Base-by-base conservation (phyloP, 1,140 invertebrate genomes). In the Drosophila lini region DNA sequence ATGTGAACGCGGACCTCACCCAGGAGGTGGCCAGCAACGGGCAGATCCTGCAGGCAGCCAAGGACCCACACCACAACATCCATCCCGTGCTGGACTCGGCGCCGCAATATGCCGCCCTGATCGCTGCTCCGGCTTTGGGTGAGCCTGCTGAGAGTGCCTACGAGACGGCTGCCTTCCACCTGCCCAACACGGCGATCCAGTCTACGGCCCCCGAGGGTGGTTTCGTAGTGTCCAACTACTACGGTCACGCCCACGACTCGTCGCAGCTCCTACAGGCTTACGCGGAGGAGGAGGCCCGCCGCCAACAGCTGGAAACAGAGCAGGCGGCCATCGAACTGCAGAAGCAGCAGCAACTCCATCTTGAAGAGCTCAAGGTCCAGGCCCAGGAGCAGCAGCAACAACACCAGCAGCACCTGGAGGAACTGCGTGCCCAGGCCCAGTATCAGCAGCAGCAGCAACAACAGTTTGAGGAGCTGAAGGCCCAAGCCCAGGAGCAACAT, bases 1-100 rank as follows among this genome's bases (percentile, higher is more conserved):
- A 91, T 44, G 78, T 88, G 3, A 90, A 90, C 25, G 81, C 81
- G 3, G 91, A 92, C 45, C 73, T 92, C 13, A 92, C 91, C 7
- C 91, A 92, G 55, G 83, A 91, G 52, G 91, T 92, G 16, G 91
- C 91, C 28, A 92, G 91, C 70, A 89, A 92, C 25, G 91, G 91
- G 0, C 91, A 92, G 60, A 92, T 92, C 16, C 56, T 92, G 25
- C 84, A 92, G 55, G 90, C 91, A 5, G 91, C 90, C 50, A 91
- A 92, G 65, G 90, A 92, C 78, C 81, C 83, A 2, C 81, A 90
- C 42, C 79, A 91, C 40, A 89, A 90, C 36, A 91, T 91, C 25
- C 91, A 92, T 45, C 85, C 91, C 0, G 80, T 90, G 1, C 47
- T 91, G 15, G 85, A 92, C 40, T 22, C 78, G 0, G 73, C 86